These are phyloP conservation scores for Parambassis ranga DNA, from an alignment of 2,797 vertebrate species.

Conservation along the genomic window DNA sequence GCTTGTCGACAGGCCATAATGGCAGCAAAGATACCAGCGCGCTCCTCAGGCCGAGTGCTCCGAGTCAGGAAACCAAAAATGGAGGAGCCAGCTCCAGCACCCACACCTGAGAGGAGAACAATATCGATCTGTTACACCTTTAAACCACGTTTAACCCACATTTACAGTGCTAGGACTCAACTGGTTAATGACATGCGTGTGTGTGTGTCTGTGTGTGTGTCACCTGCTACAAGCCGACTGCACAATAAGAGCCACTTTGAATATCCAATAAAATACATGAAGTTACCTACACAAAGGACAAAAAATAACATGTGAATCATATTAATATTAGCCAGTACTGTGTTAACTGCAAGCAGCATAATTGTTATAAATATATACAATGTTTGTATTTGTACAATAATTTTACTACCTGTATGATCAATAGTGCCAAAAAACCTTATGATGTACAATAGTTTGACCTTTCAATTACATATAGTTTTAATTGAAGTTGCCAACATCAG, in stretches of 20 bases:
- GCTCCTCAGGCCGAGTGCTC: constrained; percentile 79
- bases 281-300: constrained; percentile 81
- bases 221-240: constrained; percentile 87
- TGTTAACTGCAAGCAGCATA: no score
- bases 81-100: constrained; percentile 84
- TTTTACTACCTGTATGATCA: no score
- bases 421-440: no score
- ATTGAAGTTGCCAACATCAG: no score
- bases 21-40: constrained; percentile 82
- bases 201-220: constrained; percentile 12
- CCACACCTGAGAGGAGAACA: constrained; percentile 74
- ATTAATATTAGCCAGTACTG: no score
- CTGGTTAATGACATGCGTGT: not conserved
- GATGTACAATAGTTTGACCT: no score
- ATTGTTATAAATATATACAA: no score
- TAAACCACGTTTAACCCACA: no score
- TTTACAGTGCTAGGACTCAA: no score
- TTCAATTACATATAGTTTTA: no score
- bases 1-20: constrained; percentile 87
- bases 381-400: no score
- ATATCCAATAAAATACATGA: constrained; percentile 88
- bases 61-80: constrained; percentile 86
- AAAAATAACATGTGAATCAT: not conserved
- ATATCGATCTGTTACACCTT: not conserved
- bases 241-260: constrained; percentile 86